Percentiles rank a stretch among this genome's conserved stretches.
Conservation (phyloP, 2,888 invertebrate genomes). For the Eilema depressum region DNA sequence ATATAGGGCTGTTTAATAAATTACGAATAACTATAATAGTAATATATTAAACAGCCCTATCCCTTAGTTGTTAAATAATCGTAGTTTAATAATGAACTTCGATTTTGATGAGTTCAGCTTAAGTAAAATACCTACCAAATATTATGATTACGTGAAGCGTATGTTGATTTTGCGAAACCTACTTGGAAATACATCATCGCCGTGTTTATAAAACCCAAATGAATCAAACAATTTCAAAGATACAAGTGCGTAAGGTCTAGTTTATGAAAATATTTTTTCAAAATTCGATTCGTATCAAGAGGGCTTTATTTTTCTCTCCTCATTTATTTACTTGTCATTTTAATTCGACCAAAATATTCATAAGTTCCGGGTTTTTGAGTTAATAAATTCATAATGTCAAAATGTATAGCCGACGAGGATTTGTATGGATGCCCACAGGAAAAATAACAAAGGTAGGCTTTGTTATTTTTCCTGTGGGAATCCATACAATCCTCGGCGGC, state of each 20-base stretch:
- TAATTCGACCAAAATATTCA: not conserved
- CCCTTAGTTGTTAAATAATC: too few species aligned
- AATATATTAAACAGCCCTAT: too few species aligned
- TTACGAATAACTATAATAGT: too few species aligned
- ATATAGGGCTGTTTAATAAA: too few species aligned
- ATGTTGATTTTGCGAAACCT: not conserved
- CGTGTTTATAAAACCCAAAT: conserved; percentile 1
- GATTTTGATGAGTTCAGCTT: not conserved
- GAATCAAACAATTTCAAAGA: not conserved
- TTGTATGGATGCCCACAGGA: too few species aligned
- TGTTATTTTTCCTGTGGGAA: too few species aligned
- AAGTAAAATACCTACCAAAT: not conserved
- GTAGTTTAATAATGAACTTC: too few species aligned
- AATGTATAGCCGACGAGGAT: too few species aligned
- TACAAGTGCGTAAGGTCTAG: not conserved
- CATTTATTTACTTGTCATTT: not conserved
- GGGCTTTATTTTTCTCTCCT: not conserved
- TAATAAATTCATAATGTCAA: too few species aligned
- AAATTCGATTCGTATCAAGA: not conserved
- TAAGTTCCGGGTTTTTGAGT: too few species aligned
- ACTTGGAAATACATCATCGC: not conserved
- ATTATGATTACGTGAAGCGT: not conserved
- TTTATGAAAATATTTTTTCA: not conserved
- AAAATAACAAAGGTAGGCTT: too few species aligned
- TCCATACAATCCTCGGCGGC: too few species aligned